Percentiles rank a stretch among this genome's conserved stretches.
Evolutionary conservation across 1,140 invertebrate genomes (phyloP).

Genomic region (Dendroctonus ponderosae): DNA sequence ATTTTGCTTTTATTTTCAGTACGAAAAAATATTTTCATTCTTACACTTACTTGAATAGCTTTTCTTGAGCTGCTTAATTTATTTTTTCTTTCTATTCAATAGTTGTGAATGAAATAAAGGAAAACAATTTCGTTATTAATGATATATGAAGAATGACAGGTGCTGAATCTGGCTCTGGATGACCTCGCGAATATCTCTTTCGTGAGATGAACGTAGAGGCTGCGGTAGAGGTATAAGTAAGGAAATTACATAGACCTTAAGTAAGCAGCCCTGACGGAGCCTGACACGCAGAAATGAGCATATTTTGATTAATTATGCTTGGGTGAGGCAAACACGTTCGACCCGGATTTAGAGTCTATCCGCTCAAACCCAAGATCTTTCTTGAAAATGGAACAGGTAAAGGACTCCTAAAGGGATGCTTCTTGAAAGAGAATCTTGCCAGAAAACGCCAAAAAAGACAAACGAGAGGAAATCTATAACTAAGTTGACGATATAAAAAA

Average conservation of each 20-base stretch:
- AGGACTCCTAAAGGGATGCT: too few species aligned
- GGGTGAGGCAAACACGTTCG: constrained; percentile 22
- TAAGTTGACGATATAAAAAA: too few species aligned
- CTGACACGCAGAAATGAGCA: constrained; percentile 44
- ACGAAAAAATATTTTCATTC: too few species aligned
- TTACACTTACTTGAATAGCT: too few species aligned
- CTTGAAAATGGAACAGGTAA: too few species aligned
- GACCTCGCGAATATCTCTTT: constrained; percentile 14
- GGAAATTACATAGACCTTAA: constrained; percentile 49
- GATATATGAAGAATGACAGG: not conserved
- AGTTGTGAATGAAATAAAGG: too few species aligned
- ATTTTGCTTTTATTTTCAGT: too few species aligned
- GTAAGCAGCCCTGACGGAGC: constrained; percentile 45
- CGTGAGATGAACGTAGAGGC: not conserved
- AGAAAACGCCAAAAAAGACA: too few species aligned
- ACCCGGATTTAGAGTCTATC: constrained; percentile 9
- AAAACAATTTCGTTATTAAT: not conserved
- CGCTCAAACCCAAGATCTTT: not conserved
- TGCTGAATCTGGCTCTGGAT: constrained; percentile 12
- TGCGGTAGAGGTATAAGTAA: constrained; percentile 41
- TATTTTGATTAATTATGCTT: constrained; percentile 47
- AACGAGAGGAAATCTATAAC: too few species aligned
- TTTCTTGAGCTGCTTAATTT: too few species aligned
- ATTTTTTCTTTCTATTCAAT: too few species aligned
- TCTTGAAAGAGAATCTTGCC: too few species aligned